Evolutionary conservation across 1,140 invertebrate species (phyloP).

Genomic region (Trichonephila clavipes): DNA sequence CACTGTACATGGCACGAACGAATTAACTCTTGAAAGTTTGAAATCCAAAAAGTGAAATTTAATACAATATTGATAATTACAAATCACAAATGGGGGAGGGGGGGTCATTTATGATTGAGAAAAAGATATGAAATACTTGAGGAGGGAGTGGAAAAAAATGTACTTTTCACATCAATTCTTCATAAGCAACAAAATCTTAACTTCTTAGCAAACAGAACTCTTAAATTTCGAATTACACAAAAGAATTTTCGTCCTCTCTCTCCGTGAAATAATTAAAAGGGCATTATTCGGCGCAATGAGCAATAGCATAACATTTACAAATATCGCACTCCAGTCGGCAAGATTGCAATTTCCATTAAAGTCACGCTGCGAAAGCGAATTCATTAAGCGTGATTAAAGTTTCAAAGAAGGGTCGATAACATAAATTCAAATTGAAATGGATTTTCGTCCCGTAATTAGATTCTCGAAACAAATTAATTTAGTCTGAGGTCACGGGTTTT

Average conservation of each 20-base stretch:
- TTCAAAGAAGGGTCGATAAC: slow-evolving; percentile 5
- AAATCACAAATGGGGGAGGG: too few species aligned
- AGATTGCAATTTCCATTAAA: slow-evolving; percentile 12
- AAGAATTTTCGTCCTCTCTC: not conserved
- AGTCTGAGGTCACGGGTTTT: slow-evolving; percentile 7
- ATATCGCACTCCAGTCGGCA: not conserved
- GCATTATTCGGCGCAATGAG: not conserved
- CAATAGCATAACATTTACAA: not conserved
- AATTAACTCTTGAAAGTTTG: too few species aligned
- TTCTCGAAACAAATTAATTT: slow-evolving; percentile 35
- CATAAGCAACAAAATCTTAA: not conserved
- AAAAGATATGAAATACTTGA: too few species aligned
- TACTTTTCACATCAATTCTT: not conserved
- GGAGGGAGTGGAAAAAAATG: too few species aligned
- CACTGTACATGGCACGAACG: too few species aligned
- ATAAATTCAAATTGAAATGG: slow-evolving; percentile 6
- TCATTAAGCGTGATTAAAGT: slow-evolving; percentile 29
- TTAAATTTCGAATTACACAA: not conserved
- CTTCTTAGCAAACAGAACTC: not conserved
- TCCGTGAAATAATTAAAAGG: not conserved
- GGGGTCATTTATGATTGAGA: too few species aligned
- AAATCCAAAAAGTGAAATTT: too few species aligned
- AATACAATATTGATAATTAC: too few species aligned
- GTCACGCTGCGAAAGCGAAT: not conserved
- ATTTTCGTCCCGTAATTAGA: slow-evolving; percentile 7